A percentile compares a stretch with the other conserved stretches of the same genome.
Conservation (phyloP, 2,888 invertebrate species). For the Spisula solida region DNA sequence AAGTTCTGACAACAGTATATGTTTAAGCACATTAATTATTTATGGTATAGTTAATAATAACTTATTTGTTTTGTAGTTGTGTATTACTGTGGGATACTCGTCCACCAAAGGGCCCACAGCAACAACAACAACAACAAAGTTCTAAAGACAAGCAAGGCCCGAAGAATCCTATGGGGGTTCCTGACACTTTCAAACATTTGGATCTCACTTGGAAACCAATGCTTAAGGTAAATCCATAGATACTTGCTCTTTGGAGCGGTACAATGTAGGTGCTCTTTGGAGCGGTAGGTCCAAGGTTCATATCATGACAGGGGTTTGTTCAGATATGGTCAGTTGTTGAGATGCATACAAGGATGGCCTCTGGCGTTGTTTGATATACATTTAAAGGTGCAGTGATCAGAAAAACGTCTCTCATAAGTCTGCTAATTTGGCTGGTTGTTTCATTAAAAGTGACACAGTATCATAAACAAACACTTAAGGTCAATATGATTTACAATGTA, state of each 20-base stretch:
- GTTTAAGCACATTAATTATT: neutral
- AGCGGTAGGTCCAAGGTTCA: neutral
- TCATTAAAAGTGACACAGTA: too few relatives aligned
- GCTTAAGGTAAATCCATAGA: conserved; percentile 23
- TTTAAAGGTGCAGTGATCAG: too few relatives aligned
- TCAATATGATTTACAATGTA: too few relatives aligned
- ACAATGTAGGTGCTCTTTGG: too few relatives aligned
- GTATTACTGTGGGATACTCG: conserved; percentile 87
- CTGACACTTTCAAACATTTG: conserved; percentile 86
- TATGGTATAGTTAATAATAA: neutral
- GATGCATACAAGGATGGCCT: too few relatives aligned
- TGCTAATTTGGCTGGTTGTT: too few relatives aligned
- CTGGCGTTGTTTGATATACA: too few relatives aligned
- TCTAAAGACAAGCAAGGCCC: conserved; percentile 72
- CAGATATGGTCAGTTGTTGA: too few relatives aligned
- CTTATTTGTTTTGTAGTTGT: conserved; percentile 75
- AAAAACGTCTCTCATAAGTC: too few relatives aligned
- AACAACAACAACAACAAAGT: conserved; percentile 62
- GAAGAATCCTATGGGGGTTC: conserved; percentile 84
- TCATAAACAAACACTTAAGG: too few relatives aligned
- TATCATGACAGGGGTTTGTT: neutral
- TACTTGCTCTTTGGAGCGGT: too few relatives aligned
- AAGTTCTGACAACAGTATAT: neutral
- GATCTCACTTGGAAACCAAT: conserved; percentile 87
- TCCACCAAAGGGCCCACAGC: conserved; percentile 81